A percentile compares a stretch with the other conserved stretches of the same genome.
Conservation (phyloP, 2,888 invertebrate genomes). For the Agonopterix subpropinquella region DNA sequence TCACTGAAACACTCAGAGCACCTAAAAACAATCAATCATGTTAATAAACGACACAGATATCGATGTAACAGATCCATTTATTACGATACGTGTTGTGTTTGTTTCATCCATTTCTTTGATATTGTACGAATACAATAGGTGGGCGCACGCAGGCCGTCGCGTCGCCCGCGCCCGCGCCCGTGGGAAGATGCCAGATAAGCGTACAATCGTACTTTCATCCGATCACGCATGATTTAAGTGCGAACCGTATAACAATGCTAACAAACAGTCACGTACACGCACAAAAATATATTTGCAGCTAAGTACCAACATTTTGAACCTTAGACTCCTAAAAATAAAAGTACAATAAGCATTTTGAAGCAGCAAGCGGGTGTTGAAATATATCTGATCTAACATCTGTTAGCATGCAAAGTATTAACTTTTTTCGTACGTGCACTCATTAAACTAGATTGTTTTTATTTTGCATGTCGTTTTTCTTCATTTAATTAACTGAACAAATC, state of each 20-base stretch:
- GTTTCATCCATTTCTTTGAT: slow-evolving; percentile 35
- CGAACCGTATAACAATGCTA: slow-evolving; percentile 51
- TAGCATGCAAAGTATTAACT: slow-evolving; percentile 11
- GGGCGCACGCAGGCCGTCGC: slow-evolving; percentile 36
- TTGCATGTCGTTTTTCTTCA: slow-evolving; percentile 9
- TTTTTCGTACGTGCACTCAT: slow-evolving; percentile 12
- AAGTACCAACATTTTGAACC: slow-evolving; percentile 2
- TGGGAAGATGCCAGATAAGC: slow-evolving; percentile 60
- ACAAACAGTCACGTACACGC: slow-evolving; percentile 23
- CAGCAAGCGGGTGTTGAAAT: slow-evolving; percentile 1
- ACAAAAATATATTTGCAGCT: slow-evolving; percentile 11
- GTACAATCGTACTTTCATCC: slow-evolving; percentile 62
- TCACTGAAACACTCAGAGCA: too few species aligned
- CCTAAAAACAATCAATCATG: too few species aligned
- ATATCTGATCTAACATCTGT: slow-evolving; percentile 12
- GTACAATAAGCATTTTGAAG: background rate
- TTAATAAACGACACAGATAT: slow-evolving; percentile 28
- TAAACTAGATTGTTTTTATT: slow-evolving; percentile 13
- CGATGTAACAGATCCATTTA: slow-evolving; percentile 44
- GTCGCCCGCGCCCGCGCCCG: too few species aligned
- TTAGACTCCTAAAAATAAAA: background rate
- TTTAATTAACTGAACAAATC: slow-evolving; percentile 9
- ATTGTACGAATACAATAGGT: slow-evolving; percentile 33
- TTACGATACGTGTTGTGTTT: slow-evolving; percentile 24
- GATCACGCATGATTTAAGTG: slow-evolving; percentile 68